phyloP scores from a whole-genome alignment of 2,797 vertebrate species.

The Gila robusta region DNA sequence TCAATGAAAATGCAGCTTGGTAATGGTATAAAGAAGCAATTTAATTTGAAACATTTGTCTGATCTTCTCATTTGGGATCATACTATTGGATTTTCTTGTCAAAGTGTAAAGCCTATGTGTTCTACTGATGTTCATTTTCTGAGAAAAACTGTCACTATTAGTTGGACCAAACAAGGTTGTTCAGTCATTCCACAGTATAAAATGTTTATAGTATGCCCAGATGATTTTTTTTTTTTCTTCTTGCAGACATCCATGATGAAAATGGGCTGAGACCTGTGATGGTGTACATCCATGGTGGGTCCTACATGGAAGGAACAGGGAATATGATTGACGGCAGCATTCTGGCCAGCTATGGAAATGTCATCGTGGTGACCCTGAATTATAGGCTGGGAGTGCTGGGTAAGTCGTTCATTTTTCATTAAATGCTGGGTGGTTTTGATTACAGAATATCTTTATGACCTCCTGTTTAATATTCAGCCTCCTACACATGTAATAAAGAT shows the following conservation, averaged over 20 bases:
- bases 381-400: constrained; percentile 93
- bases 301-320: constrained; percentile 95
- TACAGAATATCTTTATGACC: not conserved
- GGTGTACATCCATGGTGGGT: constrained; percentile 97
- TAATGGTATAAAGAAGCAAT: constrained; percentile 20
- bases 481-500: not conserved
- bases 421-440: constrained; percentile 10
- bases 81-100: not conserved
- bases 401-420: constrained; percentile 75
- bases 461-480: constrained; percentile 4
- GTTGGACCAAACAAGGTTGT: not conserved
- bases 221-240: not conserved
- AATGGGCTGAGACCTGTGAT: constrained; percentile 93
- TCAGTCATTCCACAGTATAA: not conserved
- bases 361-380: constrained; percentile 95
- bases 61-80: constrained; percentile 20
- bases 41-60: constrained; percentile 29
- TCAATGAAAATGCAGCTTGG: constrained; percentile 15
- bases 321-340: constrained; percentile 97
- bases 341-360: constrained; percentile 94
- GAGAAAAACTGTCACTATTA: not conserved
- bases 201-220: not conserved
- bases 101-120: constrained; percentile 10
- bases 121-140: not conserved
- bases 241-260: constrained; percentile 91